A percentile compares a stretch with the other conserved stretches of the same genome.
Evolutionary conservation across 2,797 vertebrate genomes (phyloP).

Genomic region (Falco berigora): DNA sequence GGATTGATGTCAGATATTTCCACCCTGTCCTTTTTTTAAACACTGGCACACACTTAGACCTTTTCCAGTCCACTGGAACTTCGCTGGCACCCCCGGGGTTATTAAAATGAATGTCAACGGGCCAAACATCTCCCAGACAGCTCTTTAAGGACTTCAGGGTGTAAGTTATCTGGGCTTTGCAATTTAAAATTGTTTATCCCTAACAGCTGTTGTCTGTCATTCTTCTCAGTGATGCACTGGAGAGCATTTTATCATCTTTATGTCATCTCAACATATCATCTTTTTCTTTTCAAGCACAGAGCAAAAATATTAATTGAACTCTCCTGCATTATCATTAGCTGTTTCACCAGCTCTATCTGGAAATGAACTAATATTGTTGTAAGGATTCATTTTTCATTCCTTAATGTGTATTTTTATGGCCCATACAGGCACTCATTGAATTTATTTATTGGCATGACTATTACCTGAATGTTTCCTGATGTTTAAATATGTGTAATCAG

Average conservation of each 20-base stretch:
- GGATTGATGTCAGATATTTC: neutral
- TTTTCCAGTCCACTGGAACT: neutral
- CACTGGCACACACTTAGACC: neutral
- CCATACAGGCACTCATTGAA: neutral
- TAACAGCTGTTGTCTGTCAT: constrained; percentile 21
- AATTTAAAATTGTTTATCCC: constrained; percentile 14
- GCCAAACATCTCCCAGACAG: neutral
- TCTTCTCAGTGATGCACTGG: neutral
- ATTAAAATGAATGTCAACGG: constrained; percentile 3
- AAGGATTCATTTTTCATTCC: neutral
- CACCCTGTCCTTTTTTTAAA: neutral
- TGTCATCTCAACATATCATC: neutral
- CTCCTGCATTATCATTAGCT: neutral
- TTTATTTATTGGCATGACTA: neutral
- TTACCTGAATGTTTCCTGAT: neutral
- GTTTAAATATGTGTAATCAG: neutral
- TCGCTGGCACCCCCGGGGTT: neutral
- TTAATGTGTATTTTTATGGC: neutral
- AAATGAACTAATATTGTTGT: neutral
- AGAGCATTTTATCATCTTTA: constrained; percentile 1
- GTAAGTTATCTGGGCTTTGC: neutral
- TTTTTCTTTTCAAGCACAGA: constrained; percentile 5
- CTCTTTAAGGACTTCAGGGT: neutral
- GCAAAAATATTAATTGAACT: constrained; percentile 2
- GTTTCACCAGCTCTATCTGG: neutral